Evolutionary conservation across 2,113 vertebrate species (phyloP).

Genomic region (Columba livia): DNA sequence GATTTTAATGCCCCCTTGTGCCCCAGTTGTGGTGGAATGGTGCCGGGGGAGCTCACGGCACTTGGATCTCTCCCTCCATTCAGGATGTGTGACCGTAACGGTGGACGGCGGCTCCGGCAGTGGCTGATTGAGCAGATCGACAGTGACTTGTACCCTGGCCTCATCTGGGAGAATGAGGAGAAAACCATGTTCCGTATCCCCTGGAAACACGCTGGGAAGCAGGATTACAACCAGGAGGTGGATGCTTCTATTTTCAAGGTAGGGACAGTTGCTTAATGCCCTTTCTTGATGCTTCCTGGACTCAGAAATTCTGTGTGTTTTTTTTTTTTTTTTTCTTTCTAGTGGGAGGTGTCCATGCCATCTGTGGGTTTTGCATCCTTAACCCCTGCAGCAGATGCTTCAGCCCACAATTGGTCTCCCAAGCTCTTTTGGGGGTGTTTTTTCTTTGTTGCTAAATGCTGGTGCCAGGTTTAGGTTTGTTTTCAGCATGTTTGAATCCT

Average conservation of each 20-base stretch:
- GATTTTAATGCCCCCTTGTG: not conserved
- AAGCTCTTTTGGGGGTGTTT: not conserved
- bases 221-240: constrained; percentile 97
- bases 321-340: not conserved
- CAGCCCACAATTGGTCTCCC: not conserved
- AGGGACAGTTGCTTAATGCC: not conserved
- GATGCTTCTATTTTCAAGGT: constrained; percentile 99
- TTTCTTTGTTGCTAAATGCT: not conserved
- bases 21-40: fast-evolving
- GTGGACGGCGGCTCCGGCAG: constrained; percentile 90
- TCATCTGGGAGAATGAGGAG: constrained; percentile 92
- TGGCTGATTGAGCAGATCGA: constrained; percentile 97
- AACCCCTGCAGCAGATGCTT: not conserved
- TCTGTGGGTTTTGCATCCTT: not conserved
- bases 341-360: fast-evolving
- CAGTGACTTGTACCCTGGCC: constrained; percentile 86
- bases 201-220: constrained; percentile 97
- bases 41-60: fast-evolving
- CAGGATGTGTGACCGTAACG: constrained; percentile 85
- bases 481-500: not conserved
- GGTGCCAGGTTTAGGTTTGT: not conserved
- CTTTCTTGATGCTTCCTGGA: fast-evolving
- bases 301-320: fast-evolving
- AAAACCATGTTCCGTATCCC: constrained; percentile 96
- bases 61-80: not conserved